These are phyloP conservation scores for Upupa epops DNA, from an alignment of 2,113 vertebrate species.

Conservation along the genomic window DNA sequence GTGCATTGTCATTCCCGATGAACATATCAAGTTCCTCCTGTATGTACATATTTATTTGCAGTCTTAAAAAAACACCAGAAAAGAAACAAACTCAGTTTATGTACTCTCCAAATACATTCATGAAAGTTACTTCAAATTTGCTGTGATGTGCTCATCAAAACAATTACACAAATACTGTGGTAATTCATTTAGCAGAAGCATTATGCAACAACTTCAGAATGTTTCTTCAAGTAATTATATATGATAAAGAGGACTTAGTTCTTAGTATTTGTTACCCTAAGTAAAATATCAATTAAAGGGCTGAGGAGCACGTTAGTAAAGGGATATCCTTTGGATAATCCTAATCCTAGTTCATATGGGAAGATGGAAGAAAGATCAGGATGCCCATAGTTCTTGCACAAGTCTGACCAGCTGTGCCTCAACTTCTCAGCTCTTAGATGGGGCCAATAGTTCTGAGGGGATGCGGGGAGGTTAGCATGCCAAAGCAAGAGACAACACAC, in stretches of 20 bases:
- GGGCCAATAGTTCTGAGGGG: background rate
- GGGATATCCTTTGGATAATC: background rate
- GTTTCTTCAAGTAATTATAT: background rate
- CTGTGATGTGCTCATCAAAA: background rate
- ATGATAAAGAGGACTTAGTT: background rate
- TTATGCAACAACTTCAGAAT: background rate
- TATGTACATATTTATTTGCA: background rate
- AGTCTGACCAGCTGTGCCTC: background rate
- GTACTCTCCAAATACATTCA: background rate
- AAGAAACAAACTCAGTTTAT: background rate
- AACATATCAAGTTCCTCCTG: background rate
- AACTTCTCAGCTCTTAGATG: background rate
- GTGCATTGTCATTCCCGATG: background rate
- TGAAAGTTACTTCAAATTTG: background rate
- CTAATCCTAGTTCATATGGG: background rate
- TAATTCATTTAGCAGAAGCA: background rate
- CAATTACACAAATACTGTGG: background rate
- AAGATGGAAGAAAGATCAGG: background rate
- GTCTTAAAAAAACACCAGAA: background rate
- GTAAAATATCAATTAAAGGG: background rate
- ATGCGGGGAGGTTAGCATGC: background rate
- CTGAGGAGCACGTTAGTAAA: background rate
- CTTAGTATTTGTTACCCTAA: background rate
- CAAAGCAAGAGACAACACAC: background rate
- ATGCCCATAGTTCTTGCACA: fast-evolving